Conservation (phyloP, 2,888 invertebrate species). For the Eupithecia abbreviata region DNA sequence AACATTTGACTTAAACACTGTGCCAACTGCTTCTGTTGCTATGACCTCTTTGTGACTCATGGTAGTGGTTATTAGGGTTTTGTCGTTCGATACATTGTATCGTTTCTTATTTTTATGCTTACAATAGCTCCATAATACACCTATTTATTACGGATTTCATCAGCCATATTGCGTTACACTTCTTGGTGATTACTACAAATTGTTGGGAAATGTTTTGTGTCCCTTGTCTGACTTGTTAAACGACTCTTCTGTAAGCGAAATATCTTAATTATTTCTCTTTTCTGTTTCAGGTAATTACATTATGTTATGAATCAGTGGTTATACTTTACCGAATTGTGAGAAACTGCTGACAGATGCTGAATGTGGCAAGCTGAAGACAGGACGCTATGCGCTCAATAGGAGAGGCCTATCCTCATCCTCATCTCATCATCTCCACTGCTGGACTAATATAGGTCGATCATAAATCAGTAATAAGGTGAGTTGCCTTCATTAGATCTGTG, state of each 20-base stretch:
- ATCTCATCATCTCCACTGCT: too few species aligned
- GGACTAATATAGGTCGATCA: too few species aligned
- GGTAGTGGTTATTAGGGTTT: not conserved
- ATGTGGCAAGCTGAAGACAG: too few species aligned
- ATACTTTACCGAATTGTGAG: too few species aligned
- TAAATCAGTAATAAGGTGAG: not conserved
- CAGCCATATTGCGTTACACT: not conserved
- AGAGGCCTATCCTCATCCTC: too few species aligned
- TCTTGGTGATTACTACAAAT: not conserved
- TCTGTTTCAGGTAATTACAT: conserved; percentile 1
- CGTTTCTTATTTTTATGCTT: conserved; percentile 8
- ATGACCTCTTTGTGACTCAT: not conserved
- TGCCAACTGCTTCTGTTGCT: conserved; percentile 25
- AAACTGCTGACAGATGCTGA: too few species aligned
- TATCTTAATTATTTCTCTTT: not conserved
- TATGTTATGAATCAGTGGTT: not conserved
- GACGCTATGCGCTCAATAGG: too few species aligned
- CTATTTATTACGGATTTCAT: conserved; percentile 5
- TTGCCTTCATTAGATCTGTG: not conserved
- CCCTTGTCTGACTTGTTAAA: not conserved
- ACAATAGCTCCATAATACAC: conserved; percentile 8
- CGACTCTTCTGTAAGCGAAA: not conserved
- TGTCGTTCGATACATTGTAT: conserved; percentile 1
- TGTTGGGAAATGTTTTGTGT: not conserved
- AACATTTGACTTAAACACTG: conserved; percentile 49